These are phyloP conservation scores for Cephalotes varians DNA, from an alignment of 2,888 invertebrate species.

Conservation along the genomic window DNA sequence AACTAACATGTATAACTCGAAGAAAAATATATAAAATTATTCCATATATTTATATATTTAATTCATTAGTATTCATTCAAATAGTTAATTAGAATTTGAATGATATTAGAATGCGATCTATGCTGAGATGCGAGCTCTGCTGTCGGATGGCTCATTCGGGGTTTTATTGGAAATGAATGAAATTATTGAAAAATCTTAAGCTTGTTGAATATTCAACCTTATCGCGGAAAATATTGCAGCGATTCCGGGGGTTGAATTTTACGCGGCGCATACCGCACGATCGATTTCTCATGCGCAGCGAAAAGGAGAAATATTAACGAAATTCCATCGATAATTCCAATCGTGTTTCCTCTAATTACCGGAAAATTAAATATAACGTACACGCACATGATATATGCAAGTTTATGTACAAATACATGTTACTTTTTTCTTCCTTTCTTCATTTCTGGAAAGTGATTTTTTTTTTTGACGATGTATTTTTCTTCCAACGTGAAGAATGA, in stretches of 20 bases:
- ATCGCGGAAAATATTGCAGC: slow-evolving; percentile 42
- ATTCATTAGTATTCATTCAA: too few relatives aligned
- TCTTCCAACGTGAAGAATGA: background rate
- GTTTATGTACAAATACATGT: background rate
- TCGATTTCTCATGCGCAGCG: slow-evolving; percentile 39
- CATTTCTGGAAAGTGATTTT: background rate
- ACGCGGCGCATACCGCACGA: slow-evolving; percentile 37
- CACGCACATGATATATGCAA: background rate
- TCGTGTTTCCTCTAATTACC: slow-evolving; percentile 64
- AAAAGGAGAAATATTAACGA: slow-evolving; percentile 62
- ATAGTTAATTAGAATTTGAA: background rate
- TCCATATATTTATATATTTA: too few relatives aligned
- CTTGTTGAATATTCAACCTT: slow-evolving; percentile 42
- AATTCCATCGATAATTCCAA: slow-evolving; percentile 64
- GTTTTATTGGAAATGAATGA: background rate
- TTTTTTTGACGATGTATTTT: too few relatives aligned
- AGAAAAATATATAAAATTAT: background rate
- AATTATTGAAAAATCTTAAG: slow-evolving; percentile 47
- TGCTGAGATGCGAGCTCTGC: background rate
- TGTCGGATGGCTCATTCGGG: background rate
- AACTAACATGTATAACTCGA: background rate
- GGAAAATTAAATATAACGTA: slow-evolving; percentile 64
- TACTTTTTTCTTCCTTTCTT: background rate
- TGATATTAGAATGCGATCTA: background rate
- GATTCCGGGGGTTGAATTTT: slow-evolving; percentile 18